Conservation (phyloP, 2,113 vertebrate species). For the Catharus fuscescens region DNA sequence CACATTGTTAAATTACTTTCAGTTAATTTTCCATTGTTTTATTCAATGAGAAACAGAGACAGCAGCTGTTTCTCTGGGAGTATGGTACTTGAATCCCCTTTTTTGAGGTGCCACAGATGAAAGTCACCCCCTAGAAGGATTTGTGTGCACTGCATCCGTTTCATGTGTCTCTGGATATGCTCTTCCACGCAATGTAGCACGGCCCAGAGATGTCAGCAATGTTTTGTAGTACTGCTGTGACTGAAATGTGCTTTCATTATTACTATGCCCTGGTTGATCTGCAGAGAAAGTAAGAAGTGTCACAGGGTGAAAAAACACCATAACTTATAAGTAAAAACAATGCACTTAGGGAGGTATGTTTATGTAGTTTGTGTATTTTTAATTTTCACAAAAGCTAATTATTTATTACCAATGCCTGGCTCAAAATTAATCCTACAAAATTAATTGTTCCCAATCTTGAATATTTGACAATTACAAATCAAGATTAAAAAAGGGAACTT, state of each 20-base stretch:
- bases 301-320: background rate
- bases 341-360: background rate
- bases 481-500: background rate
- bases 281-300: background rate
- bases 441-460: background rate
- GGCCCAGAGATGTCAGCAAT: background rate
- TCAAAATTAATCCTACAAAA: background rate
- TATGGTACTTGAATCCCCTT: background rate
- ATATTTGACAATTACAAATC: background rate
- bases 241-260: background rate
- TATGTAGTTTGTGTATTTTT: background rate
- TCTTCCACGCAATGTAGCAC: background rate
- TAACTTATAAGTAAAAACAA: background rate
- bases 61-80: background rate
- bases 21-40: background rate
- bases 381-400: background rate
- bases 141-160: background rate
- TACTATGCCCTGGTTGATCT: background rate
- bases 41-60: background rate
- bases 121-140: background rate
- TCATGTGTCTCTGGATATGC: background rate
- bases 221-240: background rate
- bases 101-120: background rate
- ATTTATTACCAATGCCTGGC: background rate
- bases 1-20: background rate